phyloP scores from a whole-genome alignment of 2,888 invertebrate genomes.

The Drosophila paucipuncta region DNA sequence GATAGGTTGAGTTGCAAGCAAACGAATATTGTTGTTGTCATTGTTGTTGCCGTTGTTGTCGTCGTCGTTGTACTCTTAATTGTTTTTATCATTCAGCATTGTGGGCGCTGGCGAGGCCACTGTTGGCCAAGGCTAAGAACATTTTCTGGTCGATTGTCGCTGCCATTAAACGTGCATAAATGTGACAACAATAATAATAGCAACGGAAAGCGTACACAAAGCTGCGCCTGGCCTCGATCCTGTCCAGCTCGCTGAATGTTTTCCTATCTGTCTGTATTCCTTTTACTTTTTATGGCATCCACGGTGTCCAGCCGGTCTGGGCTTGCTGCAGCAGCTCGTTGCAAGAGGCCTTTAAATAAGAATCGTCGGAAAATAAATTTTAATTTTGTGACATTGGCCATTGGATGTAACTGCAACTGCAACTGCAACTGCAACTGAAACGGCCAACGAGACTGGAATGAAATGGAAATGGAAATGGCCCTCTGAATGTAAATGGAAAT shows the following conservation, averaged over 20 bases:
- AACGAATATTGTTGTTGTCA: background rate
- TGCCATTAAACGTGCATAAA: conserved; percentile 74
- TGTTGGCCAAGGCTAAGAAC: conserved; percentile 68
- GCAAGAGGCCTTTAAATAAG: conserved; percentile 61
- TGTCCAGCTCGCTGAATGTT: conserved; percentile 34
- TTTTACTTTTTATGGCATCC: background rate
- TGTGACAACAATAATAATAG: conserved; percentile 59
- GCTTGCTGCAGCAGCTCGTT: background rate
- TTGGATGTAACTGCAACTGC: conserved; percentile 18
- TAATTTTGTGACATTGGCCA: conserved; percentile 63
- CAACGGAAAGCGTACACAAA: conserved; percentile 22
- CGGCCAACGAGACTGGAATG: background rate
- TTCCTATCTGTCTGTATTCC: conserved; percentile 3
- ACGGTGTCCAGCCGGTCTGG: background rate
- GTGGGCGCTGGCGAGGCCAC: conserved; percentile 33
- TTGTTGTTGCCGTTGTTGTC: background rate
- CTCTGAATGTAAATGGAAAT: conserved; percentile 18
- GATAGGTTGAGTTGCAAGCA: background rate
- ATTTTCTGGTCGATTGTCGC: conserved; percentile 72
- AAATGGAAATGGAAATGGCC: conserved; percentile 16
- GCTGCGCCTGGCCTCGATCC: conserved; percentile 26
- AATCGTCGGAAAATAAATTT: conserved; percentile 67
- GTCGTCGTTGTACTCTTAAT: conserved; percentile 49
- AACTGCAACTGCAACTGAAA: conserved; percentile 9
- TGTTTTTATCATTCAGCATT: conserved; percentile 71